Conservation (phyloP, 1,140 invertebrate species). For the Drosophila takahashii region DNA sequence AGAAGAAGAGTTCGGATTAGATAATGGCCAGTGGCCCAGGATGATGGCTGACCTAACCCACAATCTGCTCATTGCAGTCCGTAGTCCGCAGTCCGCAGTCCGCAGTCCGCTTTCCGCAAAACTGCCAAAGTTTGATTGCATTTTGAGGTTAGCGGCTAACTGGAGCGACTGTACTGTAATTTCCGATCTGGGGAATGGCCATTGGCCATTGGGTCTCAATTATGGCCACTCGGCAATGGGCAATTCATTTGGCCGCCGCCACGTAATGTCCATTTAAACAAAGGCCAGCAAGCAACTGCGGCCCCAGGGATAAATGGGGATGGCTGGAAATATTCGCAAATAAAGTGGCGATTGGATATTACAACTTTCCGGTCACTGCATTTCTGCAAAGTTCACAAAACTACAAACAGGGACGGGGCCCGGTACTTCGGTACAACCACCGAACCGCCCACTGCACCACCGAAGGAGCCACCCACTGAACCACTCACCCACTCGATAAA, state of each 20-base stretch:
- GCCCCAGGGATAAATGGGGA: neutral
- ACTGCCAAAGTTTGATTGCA: slow-evolving; percentile 47
- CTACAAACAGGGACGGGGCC: slow-evolving; percentile 46
- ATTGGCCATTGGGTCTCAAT: slow-evolving; percentile 59
- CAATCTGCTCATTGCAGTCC: too few relatives aligned
- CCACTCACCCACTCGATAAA: slow-evolving; percentile 8
- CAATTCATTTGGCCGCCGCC: slow-evolving; percentile 65
- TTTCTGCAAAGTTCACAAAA: slow-evolving; percentile 82
- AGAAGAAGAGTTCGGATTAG: slow-evolving; percentile 11
- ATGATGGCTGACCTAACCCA: slow-evolving; percentile 8
- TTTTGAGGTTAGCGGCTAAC: slow-evolving; percentile 41
- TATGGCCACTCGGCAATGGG: slow-evolving; percentile 65
- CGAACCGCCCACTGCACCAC: neutral
- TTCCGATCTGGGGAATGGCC: slow-evolving; percentile 33
- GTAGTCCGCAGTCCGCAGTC: neutral
- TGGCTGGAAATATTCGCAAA: slow-evolving; percentile 50
- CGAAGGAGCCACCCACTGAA: neutral
- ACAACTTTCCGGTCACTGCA: slow-evolving; percentile 81
- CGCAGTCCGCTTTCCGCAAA: neutral
- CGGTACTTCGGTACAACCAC: neutral
- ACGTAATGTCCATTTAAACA: slow-evolving; percentile 76
- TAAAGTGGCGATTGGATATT: slow-evolving; percentile 83
- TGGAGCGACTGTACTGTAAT: slow-evolving; percentile 37
- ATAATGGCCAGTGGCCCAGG: slow-evolving; percentile 11
- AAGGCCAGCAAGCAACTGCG: neutral